phyloP scores from a whole-genome alignment of 2,797 vertebrate genomes.

The Tachyglossus aculeatus region DNA sequence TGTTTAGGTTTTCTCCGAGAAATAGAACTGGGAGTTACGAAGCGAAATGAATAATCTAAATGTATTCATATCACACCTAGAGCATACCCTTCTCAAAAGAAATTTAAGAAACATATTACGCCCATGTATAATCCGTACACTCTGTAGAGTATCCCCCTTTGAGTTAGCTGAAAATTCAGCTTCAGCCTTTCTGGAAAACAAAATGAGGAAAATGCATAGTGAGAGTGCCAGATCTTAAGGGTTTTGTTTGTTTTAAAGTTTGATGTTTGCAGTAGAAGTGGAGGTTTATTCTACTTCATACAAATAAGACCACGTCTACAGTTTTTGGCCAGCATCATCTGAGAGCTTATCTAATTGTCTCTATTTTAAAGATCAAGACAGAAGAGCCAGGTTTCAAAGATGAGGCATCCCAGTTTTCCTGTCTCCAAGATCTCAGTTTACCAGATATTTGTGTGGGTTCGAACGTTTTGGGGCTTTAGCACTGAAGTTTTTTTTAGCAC shows the following conservation, averaged over 20 bases:
- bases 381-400: neutral
- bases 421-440: neutral
- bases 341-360: neutral
- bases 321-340: neutral
- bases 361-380: neutral
- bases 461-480: too few relatives aligned
- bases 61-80: constrained; percentile 33
- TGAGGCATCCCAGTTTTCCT: neutral
- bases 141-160: neutral
- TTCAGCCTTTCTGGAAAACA: constrained; percentile 18
- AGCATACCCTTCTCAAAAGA: constrained; percentile 18
- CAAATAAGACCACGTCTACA: neutral
- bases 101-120: constrained; percentile 27
- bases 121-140: constrained; percentile 3
- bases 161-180: constrained; percentile 31
- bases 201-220: constrained; percentile 11
- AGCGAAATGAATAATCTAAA: constrained; percentile 52
- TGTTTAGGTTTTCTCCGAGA: constrained; percentile 31
- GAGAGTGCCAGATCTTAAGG: neutral
- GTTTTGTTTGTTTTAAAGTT: neutral
- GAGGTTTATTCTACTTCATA: neutral
- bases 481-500: too few relatives aligned
- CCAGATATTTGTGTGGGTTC: too few relatives aligned
- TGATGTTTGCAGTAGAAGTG: neutral
- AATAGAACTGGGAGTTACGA: constrained; percentile 40